Evolutionary conservation across 2,888 invertebrate species (phyloP).

Genomic region (Scaptomyza flava): DNA sequence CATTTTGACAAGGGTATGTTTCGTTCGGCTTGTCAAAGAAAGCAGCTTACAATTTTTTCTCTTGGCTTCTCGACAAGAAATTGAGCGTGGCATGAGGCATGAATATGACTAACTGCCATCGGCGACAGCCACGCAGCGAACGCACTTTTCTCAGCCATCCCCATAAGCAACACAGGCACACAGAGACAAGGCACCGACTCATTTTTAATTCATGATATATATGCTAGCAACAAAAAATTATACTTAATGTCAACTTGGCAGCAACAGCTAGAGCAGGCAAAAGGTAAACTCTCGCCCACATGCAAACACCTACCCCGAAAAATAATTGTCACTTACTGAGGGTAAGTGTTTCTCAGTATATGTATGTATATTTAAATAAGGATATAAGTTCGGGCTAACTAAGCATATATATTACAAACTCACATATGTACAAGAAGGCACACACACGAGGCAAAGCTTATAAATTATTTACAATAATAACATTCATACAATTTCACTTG

Average conservation of each 20-base stretch:
- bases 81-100: slow-evolving; percentile 31
- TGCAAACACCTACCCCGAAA: slow-evolving; percentile 46
- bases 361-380: slow-evolving; percentile 12
- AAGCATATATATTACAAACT: slow-evolving; percentile 1
- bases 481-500: slow-evolving; percentile 44
- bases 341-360: slow-evolving; percentile 30
- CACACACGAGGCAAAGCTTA: slow-evolving; percentile 30
- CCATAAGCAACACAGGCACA: slow-evolving; percentile 33
- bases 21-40: background rate
- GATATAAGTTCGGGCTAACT: slow-evolving; percentile 14
- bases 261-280: slow-evolving; percentile 8
- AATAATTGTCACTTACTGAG: slow-evolving; percentile 75
- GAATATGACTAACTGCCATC: slow-evolving; percentile 73
- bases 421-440: background rate
- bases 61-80: slow-evolving; percentile 9
- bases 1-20: background rate
- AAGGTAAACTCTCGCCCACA: slow-evolving; percentile 34
- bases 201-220: slow-evolving; percentile 79
- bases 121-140: slow-evolving; percentile 64
- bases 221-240: slow-evolving; percentile 75
- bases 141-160: slow-evolving; percentile 56
- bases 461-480: slow-evolving; percentile 62
- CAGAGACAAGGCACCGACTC: slow-evolving; percentile 34
- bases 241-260: slow-evolving; percentile 70
- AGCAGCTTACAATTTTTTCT: slow-evolving; percentile 9